Evolutionary conservation across 2,888 invertebrate genomes (phyloP).

Genomic region (Tenthredo mesomela): DNA sequence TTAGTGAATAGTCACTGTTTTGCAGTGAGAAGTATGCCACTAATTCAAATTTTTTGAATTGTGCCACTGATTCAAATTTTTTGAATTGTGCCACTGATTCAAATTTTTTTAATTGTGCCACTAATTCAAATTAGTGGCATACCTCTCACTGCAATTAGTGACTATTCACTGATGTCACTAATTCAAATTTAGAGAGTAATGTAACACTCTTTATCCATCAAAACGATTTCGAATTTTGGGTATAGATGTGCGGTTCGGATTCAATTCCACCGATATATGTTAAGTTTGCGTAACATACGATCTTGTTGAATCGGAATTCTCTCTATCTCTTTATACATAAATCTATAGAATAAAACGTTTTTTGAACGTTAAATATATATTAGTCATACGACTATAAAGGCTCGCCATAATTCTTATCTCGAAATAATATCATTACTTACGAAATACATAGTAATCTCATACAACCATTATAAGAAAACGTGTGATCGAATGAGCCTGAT

Average conservation of each 20-base stretch:
- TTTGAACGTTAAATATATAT: neutral
- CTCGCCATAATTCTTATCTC: neutral
- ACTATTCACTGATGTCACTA: too few species aligned
- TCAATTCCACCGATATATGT: neutral
- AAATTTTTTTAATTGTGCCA: too few species aligned
- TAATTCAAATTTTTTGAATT: too few species aligned
- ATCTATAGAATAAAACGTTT: too few species aligned
- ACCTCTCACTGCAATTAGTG: too few species aligned
- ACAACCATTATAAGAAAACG: neutral
- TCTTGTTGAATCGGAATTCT: neutral
- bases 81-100: too few species aligned
- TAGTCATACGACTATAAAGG: neutral
- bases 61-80: too few species aligned
- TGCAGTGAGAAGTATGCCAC: too few species aligned
- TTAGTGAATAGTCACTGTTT: too few species aligned
- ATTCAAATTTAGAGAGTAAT: too few species aligned
- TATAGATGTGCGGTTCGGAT: neutral
- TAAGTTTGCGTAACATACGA: neutral
- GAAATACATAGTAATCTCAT: slow-evolving; percentile 26
- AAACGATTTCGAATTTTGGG: neutral
- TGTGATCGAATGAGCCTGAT: neutral
- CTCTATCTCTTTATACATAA: neutral
- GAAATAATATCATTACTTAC: neutral
- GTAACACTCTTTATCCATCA: neutral
- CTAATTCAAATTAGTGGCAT: too few species aligned